Evolutionary conservation across 2,113 vertebrate species (phyloP), one percentile per base, ranked within the genome.

Genomic region (human (Homo sapiens)): DNA sequence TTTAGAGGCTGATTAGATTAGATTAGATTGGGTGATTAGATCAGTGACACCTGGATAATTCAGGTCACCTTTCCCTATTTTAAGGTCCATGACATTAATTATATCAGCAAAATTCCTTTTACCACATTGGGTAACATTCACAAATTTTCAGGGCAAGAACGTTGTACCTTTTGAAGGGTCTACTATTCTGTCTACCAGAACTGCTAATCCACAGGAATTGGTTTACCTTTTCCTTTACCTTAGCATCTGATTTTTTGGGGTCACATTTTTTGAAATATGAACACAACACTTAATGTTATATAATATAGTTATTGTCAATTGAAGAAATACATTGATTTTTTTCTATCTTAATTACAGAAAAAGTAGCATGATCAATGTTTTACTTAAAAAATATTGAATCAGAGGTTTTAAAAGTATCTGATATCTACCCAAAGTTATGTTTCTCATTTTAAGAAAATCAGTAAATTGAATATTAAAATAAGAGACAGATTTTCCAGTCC

Each of bases 101-200:
- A 20, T 0, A 8, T 43, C 57, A 50, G 16, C 9, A 61, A 30
- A 70, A 38, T 38, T 80, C 61, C 4, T 78, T 52, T 90, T 91
- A 50, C 22, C 4, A 48, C 4, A 0, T 18, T 40, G 90, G 6
- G 25, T 40, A 70, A 48, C 27, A 87, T 2, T 61, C 68, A 79
- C 3, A 30, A 4, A 32, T 70, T 90, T 82, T 3, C 9, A 2
- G 12, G 5, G 5, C 50, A 18, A 57, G 18, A 18, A 38, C 2
- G 20, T 2, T 45, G 40, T 2, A 18, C 0, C 8, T 17, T 66
- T 50, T 50, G 27, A 50, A 45, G 43, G 27, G 18, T 0, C 0
- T 10, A 17, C 23, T 45, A 20, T 43, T 92, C 35, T 75, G 20
- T 64, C 57, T 89, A 22, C 3, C 9, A 27, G 0, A 64, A 32